phyloP scores from a whole-genome alignment of 2,888 invertebrate species.

The Biston stratarius region DNA sequence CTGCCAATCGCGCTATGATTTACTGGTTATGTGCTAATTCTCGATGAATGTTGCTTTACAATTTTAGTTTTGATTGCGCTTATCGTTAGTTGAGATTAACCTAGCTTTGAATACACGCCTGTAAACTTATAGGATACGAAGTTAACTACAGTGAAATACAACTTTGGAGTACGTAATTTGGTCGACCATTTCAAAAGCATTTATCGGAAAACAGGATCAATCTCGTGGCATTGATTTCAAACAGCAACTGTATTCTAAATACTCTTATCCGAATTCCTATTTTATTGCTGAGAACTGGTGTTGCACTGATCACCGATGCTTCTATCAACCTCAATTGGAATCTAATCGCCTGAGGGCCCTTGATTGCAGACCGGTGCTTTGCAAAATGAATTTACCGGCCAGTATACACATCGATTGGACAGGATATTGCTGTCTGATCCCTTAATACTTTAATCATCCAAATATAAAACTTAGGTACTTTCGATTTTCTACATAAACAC shows the following conservation, averaged over 20 bases:
- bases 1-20: slow-evolving; percentile 50
- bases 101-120: not conserved
- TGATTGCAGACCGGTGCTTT: slow-evolving; percentile 42
- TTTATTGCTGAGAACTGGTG: slow-evolving; percentile 56
- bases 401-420: slow-evolving; percentile 54
- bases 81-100: slow-evolving; percentile 8
- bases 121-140: slow-evolving; percentile 3
- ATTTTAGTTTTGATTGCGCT: slow-evolving; percentile 17
- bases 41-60: slow-evolving; percentile 28
- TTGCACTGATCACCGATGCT: slow-evolving; percentile 35
- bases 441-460: slow-evolving; percentile 21
- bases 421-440: slow-evolving; percentile 63
- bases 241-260: slow-evolving; percentile 60
- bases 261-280: slow-evolving; percentile 61
- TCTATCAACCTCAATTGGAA: slow-evolving; percentile 47
- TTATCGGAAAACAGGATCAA: slow-evolving; percentile 33
- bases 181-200: not conserved
- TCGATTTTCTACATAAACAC: slow-evolving; percentile 4
- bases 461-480: slow-evolving; percentile 3
- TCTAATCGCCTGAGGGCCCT: slow-evolving; percentile 52
- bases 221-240: slow-evolving; percentile 68
- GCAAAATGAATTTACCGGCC: slow-evolving; percentile 59
- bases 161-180: not conserved
- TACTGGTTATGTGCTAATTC: slow-evolving; percentile 32
- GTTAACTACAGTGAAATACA: not conserved